phyloP scores from a whole-genome alignment of 1,140 invertebrate genomes.

The Phthorimaea operculella region DNA sequence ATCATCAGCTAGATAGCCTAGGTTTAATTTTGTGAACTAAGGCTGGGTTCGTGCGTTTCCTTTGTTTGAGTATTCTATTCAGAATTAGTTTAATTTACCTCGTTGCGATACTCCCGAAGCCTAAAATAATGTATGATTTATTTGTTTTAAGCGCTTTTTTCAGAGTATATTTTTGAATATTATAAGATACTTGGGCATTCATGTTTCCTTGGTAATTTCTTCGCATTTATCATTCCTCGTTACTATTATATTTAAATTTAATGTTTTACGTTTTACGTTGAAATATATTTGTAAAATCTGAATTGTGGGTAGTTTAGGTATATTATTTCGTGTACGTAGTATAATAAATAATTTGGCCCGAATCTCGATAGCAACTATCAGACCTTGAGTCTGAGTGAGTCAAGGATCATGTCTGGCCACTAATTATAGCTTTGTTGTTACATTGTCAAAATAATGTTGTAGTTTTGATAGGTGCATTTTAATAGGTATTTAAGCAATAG shows the following conservation, averaged over 20 bases:
- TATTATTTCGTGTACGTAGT: no score
- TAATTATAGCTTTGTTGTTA: not conserved
- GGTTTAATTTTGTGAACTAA: not conserved
- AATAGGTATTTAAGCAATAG: not conserved
- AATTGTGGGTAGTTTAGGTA: no score
- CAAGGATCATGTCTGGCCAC: slow-evolving; percentile 1
- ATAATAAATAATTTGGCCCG: not conserved
- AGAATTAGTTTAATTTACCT: not conserved
- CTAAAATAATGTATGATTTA: no score
- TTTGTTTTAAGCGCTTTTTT: no score
- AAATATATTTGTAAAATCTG: no score
- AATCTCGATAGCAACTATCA: slow-evolving; percentile 8
- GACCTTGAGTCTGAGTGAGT: slow-evolving; percentile 8
- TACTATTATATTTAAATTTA: no score
- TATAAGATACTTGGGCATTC: no score
- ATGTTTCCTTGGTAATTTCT: no score
- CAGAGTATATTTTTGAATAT: no score
- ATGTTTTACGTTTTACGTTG: no score
- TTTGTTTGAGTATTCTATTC: not conserved
- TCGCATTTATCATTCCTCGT: no score
- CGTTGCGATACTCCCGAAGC: no score
- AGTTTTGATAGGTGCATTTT: not conserved
- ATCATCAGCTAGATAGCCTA: not conserved
- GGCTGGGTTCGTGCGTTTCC: not conserved
- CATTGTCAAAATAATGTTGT: not conserved